phyloP scores from a whole-genome alignment of 2,113 vertebrate genomes.

The Antennarius striatus region DNA sequence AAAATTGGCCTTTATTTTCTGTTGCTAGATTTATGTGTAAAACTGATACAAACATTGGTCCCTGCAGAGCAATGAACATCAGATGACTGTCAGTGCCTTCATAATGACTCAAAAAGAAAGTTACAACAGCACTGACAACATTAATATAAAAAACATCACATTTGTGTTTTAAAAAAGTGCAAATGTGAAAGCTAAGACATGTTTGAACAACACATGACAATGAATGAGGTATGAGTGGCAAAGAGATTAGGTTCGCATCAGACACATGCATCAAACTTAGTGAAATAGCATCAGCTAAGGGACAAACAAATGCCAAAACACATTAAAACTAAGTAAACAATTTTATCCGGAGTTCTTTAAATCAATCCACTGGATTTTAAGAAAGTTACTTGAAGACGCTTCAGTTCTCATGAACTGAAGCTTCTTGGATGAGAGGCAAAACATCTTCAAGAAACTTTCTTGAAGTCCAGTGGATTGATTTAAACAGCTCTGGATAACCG shows the following conservation, averaged over 20 bases:
- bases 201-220: conserved; percentile 57
- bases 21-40: conserved; percentile 32
- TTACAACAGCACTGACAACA: conserved; percentile 69
- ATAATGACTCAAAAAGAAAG: conserved; percentile 60
- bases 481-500: no score
- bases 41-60: conserved; percentile 69
- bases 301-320: conserved; percentile 4
- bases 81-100: conserved; percentile 58
- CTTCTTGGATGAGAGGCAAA: no score
- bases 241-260: conserved; percentile 52
- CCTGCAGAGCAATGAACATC: conserved; percentile 46
- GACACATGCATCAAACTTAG: conserved; percentile 70
- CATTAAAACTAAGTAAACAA: background rate
- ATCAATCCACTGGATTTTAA: no score
- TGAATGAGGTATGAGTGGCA: conserved; percentile 66
- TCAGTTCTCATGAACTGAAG: no score
- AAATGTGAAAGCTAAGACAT: conserved; percentile 73
- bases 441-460: no score
- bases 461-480: no score
- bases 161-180: conserved; percentile 64
- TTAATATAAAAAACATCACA: conserved; percentile 61
- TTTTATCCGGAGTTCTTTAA: no score
- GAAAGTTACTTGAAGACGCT: no score
- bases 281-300: conserved; percentile 53
- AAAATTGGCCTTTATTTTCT: conserved; percentile 75